Evolutionary conservation across 2,113 vertebrate species (phyloP).

Genomic region (Lates calcarifer): DNA sequence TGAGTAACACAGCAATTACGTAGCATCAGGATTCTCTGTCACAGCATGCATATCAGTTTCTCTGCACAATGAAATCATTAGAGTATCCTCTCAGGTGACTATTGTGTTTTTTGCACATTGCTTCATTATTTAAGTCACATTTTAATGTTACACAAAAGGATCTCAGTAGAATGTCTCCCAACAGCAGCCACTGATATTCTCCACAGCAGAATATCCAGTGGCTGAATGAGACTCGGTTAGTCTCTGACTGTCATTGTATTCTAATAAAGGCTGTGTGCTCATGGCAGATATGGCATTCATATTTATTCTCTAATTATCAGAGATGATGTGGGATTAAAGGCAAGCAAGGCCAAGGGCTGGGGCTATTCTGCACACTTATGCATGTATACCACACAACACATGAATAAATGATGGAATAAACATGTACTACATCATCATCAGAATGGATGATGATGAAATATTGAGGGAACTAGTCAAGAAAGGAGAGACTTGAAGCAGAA

Average conservation of each 20-base stretch:
- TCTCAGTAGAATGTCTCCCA: background rate
- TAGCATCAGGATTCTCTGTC: slow-evolving; percentile 42
- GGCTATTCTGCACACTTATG: slow-evolving; percentile 19
- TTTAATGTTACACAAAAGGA: background rate
- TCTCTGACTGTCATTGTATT: slow-evolving; percentile 1
- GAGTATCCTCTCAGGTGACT: slow-evolving; percentile 27
- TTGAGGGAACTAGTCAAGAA: background rate
- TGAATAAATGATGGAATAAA: slow-evolving; percentile 55
- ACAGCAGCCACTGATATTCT: background rate
- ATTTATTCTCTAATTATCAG: slow-evolving; percentile 65
- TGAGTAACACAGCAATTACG: slow-evolving; percentile 15
- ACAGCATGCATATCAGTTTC: slow-evolving; percentile 47
- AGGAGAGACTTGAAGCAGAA: background rate
- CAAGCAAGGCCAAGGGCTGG: background rate
- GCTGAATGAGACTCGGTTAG: background rate
- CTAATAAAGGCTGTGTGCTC: slow-evolving; percentile 13
- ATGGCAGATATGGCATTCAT: slow-evolving; percentile 18
- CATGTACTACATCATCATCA: slow-evolving; percentile 38
- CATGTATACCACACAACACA: slow-evolving; percentile 31
- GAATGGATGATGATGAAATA: slow-evolving; percentile 32
- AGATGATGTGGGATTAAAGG: slow-evolving; percentile 46
- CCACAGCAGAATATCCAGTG: background rate
- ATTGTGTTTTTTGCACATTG: slow-evolving; percentile 12
- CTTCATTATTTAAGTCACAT: slow-evolving; percentile 30
- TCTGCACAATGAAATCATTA: slow-evolving; percentile 46